phyloP scores from a whole-genome alignment of 2,888 invertebrate species.

The Nesidiocoris tenuis region DNA sequence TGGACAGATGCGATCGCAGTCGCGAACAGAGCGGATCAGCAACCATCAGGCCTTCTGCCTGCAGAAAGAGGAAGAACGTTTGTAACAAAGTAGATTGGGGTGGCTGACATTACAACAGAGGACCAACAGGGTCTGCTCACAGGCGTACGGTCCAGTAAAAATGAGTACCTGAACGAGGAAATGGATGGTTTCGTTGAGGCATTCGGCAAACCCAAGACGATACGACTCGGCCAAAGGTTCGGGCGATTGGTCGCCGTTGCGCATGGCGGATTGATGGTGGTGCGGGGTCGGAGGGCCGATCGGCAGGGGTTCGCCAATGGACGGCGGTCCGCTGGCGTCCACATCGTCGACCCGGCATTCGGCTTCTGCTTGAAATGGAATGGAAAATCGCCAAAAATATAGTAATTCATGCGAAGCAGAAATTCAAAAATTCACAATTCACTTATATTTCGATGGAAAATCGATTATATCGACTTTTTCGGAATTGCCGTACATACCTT shows the following conservation, averaged over 20 bases:
- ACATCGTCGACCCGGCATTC: slow-evolving; percentile 28
- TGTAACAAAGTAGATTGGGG: too few relatives aligned
- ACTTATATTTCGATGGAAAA: too few relatives aligned
- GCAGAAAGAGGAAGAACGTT: neutral
- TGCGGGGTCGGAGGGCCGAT: neutral
- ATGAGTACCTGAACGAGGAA: slow-evolving; percentile 77
- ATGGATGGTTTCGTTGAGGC: slow-evolving; percentile 83
- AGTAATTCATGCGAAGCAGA: neutral
- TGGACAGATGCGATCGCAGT: slow-evolving; percentile 77
- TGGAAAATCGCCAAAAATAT: neutral
- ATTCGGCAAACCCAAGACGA: slow-evolving; percentile 85
- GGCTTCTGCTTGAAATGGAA: slow-evolving; percentile 16
- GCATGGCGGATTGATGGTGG: neutral
- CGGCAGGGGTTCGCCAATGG: neutral
- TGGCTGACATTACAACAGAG: too few relatives aligned
- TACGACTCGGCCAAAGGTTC: slow-evolving; percentile 59
- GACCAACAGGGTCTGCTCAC: too few relatives aligned
- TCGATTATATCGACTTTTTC: too few relatives aligned
- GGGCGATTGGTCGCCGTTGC: slow-evolving; percentile 5
- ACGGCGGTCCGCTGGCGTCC: neutral
- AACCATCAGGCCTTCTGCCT: slow-evolving; percentile 72
- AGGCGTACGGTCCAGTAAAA: too few relatives aligned
- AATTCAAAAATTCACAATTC: too few relatives aligned
- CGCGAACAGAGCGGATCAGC: slow-evolving; percentile 80
- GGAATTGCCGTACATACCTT: slow-evolving; percentile 48